Conservation (phyloP, 2,888 invertebrate genomes). For the Gymnosoma rotundatum region DNA sequence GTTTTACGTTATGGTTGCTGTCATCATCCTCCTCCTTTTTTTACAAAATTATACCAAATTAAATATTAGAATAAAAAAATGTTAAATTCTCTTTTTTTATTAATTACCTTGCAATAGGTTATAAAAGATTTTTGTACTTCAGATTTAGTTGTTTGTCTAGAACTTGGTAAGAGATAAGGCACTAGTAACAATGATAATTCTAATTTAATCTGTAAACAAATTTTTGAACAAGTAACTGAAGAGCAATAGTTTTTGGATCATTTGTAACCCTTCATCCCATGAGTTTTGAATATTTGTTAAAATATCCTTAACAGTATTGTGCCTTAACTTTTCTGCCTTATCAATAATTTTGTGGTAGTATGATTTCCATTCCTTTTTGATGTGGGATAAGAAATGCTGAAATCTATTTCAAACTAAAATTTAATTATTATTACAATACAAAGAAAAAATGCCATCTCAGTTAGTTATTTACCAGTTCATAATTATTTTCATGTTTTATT, state of each 20-base stretch:
- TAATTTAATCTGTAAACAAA: slow-evolving; percentile 43
- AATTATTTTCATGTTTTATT: slow-evolving; percentile 51
- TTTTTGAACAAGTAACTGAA: background rate
- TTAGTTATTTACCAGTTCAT: slow-evolving; percentile 45
- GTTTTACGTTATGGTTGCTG: slow-evolving; percentile 5
- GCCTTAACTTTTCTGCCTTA: slow-evolving; percentile 48
- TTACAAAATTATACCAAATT: too few relatives aligned
- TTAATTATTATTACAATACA: too few relatives aligned
- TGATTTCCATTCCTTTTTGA: slow-evolving; percentile 51
- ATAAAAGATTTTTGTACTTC: slow-evolving; percentile 61
- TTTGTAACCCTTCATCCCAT: too few relatives aligned
- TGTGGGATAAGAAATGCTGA: too few relatives aligned
- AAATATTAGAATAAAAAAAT: too few relatives aligned
- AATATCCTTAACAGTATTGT: too few relatives aligned
- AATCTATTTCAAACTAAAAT: too few relatives aligned
- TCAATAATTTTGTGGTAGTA: slow-evolving; percentile 49
- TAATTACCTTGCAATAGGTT: slow-evolving; percentile 40
- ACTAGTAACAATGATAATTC: slow-evolving; percentile 49
- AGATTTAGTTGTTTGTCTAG: slow-evolving; percentile 45
- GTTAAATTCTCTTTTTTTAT: too few relatives aligned
- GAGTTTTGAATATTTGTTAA: too few relatives aligned
- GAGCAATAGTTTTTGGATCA: too few relatives aligned
- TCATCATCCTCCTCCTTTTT: slow-evolving; percentile 27
- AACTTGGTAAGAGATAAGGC: slow-evolving; percentile 45
- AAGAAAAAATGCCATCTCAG: too few relatives aligned